These are phyloP conservation scores for Alethe diademata DNA, from an alignment of 2,113 vertebrate genomes.

Conservation along the genomic window DNA sequence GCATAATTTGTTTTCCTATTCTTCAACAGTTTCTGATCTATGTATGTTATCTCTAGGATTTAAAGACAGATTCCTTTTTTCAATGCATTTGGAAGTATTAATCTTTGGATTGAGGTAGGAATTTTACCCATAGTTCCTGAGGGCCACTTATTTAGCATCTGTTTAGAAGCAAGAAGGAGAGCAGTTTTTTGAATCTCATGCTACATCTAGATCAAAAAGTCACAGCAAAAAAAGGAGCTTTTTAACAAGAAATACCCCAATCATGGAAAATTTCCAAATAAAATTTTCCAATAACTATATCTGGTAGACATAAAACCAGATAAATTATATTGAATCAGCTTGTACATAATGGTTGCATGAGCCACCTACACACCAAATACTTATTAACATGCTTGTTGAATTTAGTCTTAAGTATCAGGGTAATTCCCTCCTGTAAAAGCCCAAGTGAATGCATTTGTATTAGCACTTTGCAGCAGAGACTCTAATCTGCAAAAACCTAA, in stretches of 20 bases:
- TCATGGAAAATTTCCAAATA: neutral
- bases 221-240: neutral
- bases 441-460: neutral
- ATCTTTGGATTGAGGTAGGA: neutral
- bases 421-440: neutral
- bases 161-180: neutral
- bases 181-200: neutral
- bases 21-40: neutral
- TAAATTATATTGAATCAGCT: neutral
- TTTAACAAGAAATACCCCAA: neutral
- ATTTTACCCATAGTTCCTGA: neutral
- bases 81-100: neutral
- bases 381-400: neutral
- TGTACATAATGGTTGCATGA: neutral
- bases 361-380: neutral
- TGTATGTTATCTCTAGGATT: neutral
- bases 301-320: neutral
- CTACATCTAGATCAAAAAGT: neutral
- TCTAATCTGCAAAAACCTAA: neutral
- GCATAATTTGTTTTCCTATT: neutral
- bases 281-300: neutral
- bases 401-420: neutral
- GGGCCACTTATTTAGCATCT: neutral
- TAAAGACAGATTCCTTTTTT: neutral
- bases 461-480: neutral